Base-by-base conservation (phyloP, 2,888 invertebrate genomes). In the Temnothorax rugatulus region DNA sequence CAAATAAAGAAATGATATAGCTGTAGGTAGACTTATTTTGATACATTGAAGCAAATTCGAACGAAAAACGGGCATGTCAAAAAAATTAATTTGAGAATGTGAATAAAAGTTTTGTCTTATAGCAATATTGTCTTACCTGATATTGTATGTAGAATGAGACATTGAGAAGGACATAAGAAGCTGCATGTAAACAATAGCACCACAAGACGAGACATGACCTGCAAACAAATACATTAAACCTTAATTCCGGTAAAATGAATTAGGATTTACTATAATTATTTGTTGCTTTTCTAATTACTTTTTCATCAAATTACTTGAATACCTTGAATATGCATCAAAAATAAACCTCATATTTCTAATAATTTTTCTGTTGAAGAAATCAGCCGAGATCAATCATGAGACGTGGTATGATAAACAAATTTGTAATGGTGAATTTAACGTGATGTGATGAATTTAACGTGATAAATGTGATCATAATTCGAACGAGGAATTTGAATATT, bases 131-230 rank as follows among this genome's bases (percentile, higher is more conserved):
- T 21, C 47, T 81, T 84, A 89, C 89, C 66, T n/a, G 4, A n/a
- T n/a, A n/a, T n/a, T n/a, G n/a, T n/a, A n/a, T n/a, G n/a, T n/a
- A n/a, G 11, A 68, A 44, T 63, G 8, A 25, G 47, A 52, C 4
- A 61, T 2, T 2, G 3, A 15, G 15, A 47, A 13, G 21, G 18
- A 29, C 61, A 77, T 18, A 89, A 29, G 18, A 74, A n/a, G 13
- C 29, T 82, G 15, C 76, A 34, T 18, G 81, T 29, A 18, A 85
- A 44, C 9, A 83, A 50, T 25, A 64, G 29, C 18, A 64, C n/a
- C 2, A 84, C 13, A 34, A 69, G 44, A 21, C 68, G 73, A 54
- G 5, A 25, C 89, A 89, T 89, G n/a, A 81, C 61, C 90, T 89
- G 21, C 2, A 88, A 81, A 57, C 0, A 61, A 84, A 76, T 29